These are phyloP conservation scores for Pollachius pollachius DNA, from an alignment of 2,113 vertebrate genomes.

Conservation along the genomic window DNA sequence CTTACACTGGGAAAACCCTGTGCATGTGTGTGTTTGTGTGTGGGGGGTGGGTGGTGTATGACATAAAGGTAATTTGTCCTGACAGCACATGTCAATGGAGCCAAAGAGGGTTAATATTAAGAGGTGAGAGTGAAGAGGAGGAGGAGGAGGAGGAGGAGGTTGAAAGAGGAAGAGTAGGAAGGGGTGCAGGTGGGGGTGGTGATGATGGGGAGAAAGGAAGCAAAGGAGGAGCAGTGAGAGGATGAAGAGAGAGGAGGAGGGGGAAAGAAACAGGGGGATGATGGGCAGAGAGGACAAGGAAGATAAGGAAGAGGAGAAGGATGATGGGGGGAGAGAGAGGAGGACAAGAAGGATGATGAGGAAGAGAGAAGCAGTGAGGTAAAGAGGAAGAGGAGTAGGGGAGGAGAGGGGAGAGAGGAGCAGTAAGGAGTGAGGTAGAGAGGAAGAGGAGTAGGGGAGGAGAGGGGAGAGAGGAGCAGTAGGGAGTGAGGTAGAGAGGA, in stretches of 20 bases:
- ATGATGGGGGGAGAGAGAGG: not conserved
- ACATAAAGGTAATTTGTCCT: conserved; percentile 52
- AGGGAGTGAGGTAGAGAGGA: no score
- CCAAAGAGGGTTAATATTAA: conserved; percentile 51
- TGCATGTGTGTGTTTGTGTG: conserved; percentile 8
- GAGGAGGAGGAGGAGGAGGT: not conserved
- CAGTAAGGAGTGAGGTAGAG: no score
- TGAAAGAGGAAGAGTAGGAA: not conserved
- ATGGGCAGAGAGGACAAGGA: conserved; percentile 6
- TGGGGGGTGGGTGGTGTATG: conserved; percentile 30
- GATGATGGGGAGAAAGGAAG: not conserved
- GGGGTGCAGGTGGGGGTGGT: no score
- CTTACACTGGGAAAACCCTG: not conserved
- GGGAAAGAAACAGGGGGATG: conserved; percentile 18
- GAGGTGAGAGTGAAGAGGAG: conserved; percentile 14
- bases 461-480: not conserved
- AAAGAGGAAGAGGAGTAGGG: not conserved
- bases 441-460: no score
- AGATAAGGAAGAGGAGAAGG: not conserved
- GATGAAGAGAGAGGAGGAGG: conserved; percentile 2
- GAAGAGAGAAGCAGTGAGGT: conserved; percentile 17
- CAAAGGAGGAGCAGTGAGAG: not conserved
- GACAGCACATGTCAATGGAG: conserved; percentile 55
- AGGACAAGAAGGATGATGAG: no score
- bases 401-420: not conserved